Percentiles rank a stretch among this genome's conserved stretches.
Evolutionary conservation across 2,888 invertebrate species (phyloP).

Genomic region (Plebejus melissa): DNA sequence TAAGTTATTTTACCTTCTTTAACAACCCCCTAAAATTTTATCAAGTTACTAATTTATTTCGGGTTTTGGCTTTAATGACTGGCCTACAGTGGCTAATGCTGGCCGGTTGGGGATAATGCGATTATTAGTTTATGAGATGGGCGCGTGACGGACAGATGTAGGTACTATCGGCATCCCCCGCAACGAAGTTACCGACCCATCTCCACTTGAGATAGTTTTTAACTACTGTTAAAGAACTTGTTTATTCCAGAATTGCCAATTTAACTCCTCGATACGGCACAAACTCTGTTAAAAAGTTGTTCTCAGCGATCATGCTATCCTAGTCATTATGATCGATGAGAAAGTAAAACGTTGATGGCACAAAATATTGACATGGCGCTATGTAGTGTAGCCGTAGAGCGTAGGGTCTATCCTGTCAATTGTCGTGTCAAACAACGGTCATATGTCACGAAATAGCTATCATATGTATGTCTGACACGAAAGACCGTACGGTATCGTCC

Average conservation of each 20-base stretch:
- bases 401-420: too few species aligned
- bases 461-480: too few species aligned
- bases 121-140: constrained; percentile 44
- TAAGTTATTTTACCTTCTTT: too few species aligned
- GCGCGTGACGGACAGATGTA: constrained; percentile 40
- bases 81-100: constrained; percentile 33
- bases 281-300: background rate
- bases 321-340: background rate
- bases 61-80: too few species aligned
- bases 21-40: too few species aligned
- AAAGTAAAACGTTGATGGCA: background rate
- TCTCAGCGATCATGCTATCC: background rate
- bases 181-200: constrained; percentile 9
- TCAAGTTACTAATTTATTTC: too few species aligned
- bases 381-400: too few species aligned
- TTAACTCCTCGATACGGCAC: background rate
- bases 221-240: constrained; percentile 29
- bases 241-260: constrained; percentile 23
- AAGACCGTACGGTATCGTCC: too few species aligned
- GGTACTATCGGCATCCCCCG: constrained; percentile 36
- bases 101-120: constrained; percentile 38
- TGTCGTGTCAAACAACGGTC: too few species aligned
- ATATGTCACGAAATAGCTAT: too few species aligned
- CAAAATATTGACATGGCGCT: too few species aligned
- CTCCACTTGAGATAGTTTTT: constrained; percentile 21